Base-by-base conservation (phyloP, 2,113 vertebrate species). In the Ammodytes marinus region DNA sequence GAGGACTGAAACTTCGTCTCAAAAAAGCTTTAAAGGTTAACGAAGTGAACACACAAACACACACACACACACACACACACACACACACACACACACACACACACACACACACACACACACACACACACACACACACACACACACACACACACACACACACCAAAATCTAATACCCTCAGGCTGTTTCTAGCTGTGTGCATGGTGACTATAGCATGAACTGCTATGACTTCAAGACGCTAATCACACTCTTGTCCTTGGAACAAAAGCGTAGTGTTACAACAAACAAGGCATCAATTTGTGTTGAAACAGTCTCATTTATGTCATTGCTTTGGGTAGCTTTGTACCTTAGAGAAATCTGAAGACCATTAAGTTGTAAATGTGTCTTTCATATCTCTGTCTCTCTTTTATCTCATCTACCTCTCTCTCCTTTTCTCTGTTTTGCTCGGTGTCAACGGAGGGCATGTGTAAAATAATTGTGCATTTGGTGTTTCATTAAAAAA, bases 181-280 rank as follows among this genome's bases (percentile, higher is more conserved):
- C 87, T 47, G 78, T 77, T 55, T 78, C 53, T 50, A 83, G 66
- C 69, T 57, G 70, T 77, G 67, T 79, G 15, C 15, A 50, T 82
- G 83, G 66, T 58, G 79, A 85, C 27, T 27, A 59, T 55, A 57
- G 52, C 67, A 66, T 61, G 57, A 80, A 72, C 72, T 67, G 70
- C 80, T 79, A 64, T 77, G 85, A 88, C 80, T 84, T 76, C 49
- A 49, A 74, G 84, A 80, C 69, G 74, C 80, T 88, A 75, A 88
- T 91, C 74, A 74, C 80, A 85, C 77, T 64, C 59, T 65, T 61
- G 69, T 70, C 68, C 67, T 80, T 1, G 12, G 53, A 67, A 83
- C 52, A 10, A 76, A 78, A 37, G 19, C 15, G 37, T 76, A 47
- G 70, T 12, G 79, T 40, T 39, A 58, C 60, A 50, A 58, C 61